Conservation (phyloP, 2,888 invertebrate species). For the Caenorhabditis panamensis region DNA sequence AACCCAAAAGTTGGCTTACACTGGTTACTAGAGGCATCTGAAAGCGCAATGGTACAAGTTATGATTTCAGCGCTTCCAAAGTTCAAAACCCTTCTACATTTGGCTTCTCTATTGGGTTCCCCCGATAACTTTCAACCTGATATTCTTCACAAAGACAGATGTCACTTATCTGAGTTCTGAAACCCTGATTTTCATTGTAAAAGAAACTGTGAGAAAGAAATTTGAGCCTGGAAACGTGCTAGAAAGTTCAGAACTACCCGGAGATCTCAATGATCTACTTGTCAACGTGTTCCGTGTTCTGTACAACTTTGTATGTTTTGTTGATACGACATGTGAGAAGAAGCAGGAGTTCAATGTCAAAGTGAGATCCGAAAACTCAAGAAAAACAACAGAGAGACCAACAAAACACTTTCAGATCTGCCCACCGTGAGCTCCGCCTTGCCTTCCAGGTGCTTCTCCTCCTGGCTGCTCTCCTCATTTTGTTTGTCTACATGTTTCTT, state of each 20-base stretch:
- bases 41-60: too few relatives aligned
- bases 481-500: slow-evolving; percentile 18
- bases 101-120: slow-evolving; percentile 20
- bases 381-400: too few relatives aligned
- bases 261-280: slow-evolving; percentile 1
- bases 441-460: slow-evolving; percentile 2
- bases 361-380: too few relatives aligned
- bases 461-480: slow-evolving; percentile 13
- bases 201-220: background rate
- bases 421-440: slow-evolving; percentile 15
- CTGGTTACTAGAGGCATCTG: background rate
- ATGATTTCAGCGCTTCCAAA: background rate
- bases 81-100: background rate
- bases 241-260: slow-evolving; percentile 12
- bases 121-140: background rate
- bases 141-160: background rate
- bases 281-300: background rate
- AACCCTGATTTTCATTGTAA: background rate
- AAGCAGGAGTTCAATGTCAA: slow-evolving; percentile 2
- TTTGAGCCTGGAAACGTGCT: background rate
- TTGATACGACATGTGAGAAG: slow-evolving; percentile 1
- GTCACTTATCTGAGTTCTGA: background rate
- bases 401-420: background rate
- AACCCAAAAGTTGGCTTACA: background rate
- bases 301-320: background rate